Base-by-base conservation (phyloP, 2,113 vertebrate genomes). In the Probosciger aterrimus region DNA sequence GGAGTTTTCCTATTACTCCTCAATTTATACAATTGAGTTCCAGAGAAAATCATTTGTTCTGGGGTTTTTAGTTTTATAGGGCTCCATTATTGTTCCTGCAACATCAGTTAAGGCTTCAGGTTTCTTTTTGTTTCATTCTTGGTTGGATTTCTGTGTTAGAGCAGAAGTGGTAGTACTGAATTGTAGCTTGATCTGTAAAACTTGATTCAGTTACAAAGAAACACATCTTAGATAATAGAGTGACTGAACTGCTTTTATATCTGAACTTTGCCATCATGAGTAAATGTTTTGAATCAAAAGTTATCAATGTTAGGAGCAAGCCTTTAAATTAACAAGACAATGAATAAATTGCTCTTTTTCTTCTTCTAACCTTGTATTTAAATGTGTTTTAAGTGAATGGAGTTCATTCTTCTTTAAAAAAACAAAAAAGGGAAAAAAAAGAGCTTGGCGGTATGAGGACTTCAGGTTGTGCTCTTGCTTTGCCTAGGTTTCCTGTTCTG, bases 391-490 rank as follows among this genome's bases (percentile, higher is more conserved):
- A 70, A 86, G 55, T 92, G 55, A 90, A 71, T 90, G 90, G 85
- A 71, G 60, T 85, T 96, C 18, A n/a, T 67, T 74, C 62, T 82
- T 94, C 80, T 74, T 77, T 46, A 79, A 53, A 47, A 43, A 55
- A 47, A 41, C 18, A 19, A 4, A 18, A 6, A 14, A 14, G 7
- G 4, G 47, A 43, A 47, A 53, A 71, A 84, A 88, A 60, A 47
- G 73, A 65, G 52, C 53, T 91, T 81, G 64, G 73, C 85, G 74
- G n/a, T 77, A 28, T 84, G 86, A 90, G 70, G 83, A 92, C 68
- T 97, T 95, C 91, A 96, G 89, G 78, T 96, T 79, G 73, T 90
- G 80, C 69, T 89, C 63, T 93, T 81, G 92, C 95, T 96, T 93
- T 93, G 89, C 85, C 82, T 94, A 96, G 49, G 53, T 75, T 93